phyloP scores from a whole-genome alignment of 2,888 invertebrate species.

The Ennomos fuscantarius region DNA sequence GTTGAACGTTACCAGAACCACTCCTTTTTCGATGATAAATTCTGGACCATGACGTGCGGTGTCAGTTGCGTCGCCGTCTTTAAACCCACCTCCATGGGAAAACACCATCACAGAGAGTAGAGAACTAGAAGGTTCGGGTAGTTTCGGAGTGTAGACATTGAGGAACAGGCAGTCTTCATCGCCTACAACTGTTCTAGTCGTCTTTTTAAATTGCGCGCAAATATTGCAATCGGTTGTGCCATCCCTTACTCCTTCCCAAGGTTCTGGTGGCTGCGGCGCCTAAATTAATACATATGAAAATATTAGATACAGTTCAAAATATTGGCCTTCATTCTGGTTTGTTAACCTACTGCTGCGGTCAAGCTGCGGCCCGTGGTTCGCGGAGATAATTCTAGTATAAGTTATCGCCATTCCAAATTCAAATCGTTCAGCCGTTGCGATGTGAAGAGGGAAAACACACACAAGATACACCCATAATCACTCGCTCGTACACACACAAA shows the following conservation, averaged over 20 bases:
- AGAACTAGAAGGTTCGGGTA: slow-evolving; percentile 45
- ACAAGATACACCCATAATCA: too few relatives aligned
- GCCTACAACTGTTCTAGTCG: slow-evolving; percentile 79
- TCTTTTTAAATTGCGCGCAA: slow-evolving; percentile 87
- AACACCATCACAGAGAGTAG: slow-evolving; percentile 75
- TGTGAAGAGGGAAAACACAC: too few relatives aligned
- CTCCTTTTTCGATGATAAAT: slow-evolving; percentile 70
- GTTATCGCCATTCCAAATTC: too few relatives aligned
- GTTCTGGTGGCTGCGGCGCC: slow-evolving; percentile 67
- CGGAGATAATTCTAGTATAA: too few relatives aligned
- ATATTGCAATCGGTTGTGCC: slow-evolving; percentile 86
- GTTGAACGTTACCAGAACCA: slow-evolving; percentile 74
- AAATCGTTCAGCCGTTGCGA: too few relatives aligned
- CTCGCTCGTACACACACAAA: too few relatives aligned
- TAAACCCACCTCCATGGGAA: slow-evolving; percentile 78
- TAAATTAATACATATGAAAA: slow-evolving; percentile 43
- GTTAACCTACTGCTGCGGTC: too few relatives aligned
- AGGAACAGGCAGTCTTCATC: slow-evolving; percentile 88
- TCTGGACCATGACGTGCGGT: slow-evolving; percentile 70
- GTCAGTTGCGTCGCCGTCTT: slow-evolving; percentile 74
- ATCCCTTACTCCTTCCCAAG: slow-evolving; percentile 87
- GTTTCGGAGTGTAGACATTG: slow-evolving; percentile 87
- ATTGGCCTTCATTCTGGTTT: too few relatives aligned
- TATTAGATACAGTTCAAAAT: too few relatives aligned
- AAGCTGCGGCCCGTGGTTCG: too few relatives aligned